These are phyloP conservation scores for Chelon auratus DNA, from an alignment of 2,797 vertebrate species.

Conservation along the genomic window DNA sequence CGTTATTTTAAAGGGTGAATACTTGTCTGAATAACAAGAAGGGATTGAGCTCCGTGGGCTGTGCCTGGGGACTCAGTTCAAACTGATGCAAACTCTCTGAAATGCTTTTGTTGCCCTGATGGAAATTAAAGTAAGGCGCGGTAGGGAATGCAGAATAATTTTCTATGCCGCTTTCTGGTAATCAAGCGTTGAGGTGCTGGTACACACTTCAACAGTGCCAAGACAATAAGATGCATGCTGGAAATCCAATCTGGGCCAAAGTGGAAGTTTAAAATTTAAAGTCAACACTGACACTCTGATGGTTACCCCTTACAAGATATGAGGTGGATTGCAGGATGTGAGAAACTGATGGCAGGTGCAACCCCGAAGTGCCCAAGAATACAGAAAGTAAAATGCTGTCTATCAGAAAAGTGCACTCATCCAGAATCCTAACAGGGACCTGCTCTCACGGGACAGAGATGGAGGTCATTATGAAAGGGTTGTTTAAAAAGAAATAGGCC, in stretches of 20 bases:
- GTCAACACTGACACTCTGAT: slow-evolving; percentile 19
- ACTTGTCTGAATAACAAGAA: slow-evolving; percentile 61
- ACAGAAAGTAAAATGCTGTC: slow-evolving; percentile 36
- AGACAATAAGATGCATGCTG: slow-evolving; percentile 6
- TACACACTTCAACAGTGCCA: background rate
- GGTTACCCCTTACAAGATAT: slow-evolving; percentile 14
- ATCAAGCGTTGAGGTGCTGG: slow-evolving; percentile 42
- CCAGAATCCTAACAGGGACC: slow-evolving; percentile 69
- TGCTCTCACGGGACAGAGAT: slow-evolving; percentile 53
- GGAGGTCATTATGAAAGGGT: slow-evolving; percentile 73
- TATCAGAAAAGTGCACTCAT: slow-evolving; percentile 53
- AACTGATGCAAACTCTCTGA: slow-evolving; percentile 80
- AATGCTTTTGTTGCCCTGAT: slow-evolving; percentile 51
- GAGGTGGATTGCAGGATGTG: slow-evolving; percentile 20
- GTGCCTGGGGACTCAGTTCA: slow-evolving; percentile 61
- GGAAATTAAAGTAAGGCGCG: slow-evolving; percentile 39
- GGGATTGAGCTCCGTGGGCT: slow-evolving; percentile 56
- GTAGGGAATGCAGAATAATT: slow-evolving; percentile 39
- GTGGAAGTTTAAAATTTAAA: slow-evolving; percentile 11
- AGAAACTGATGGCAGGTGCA: slow-evolving; percentile 34
- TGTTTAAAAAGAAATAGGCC: slow-evolving; percentile 48
- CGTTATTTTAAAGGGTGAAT: slow-evolving; percentile 50
- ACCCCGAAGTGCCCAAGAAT: slow-evolving; percentile 24
- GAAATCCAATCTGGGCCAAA: slow-evolving; percentile 17
- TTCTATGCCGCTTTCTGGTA: slow-evolving; percentile 48